Base-by-base conservation (phyloP, 1,140 invertebrate species). In the Procambarus virginalis region DNA sequence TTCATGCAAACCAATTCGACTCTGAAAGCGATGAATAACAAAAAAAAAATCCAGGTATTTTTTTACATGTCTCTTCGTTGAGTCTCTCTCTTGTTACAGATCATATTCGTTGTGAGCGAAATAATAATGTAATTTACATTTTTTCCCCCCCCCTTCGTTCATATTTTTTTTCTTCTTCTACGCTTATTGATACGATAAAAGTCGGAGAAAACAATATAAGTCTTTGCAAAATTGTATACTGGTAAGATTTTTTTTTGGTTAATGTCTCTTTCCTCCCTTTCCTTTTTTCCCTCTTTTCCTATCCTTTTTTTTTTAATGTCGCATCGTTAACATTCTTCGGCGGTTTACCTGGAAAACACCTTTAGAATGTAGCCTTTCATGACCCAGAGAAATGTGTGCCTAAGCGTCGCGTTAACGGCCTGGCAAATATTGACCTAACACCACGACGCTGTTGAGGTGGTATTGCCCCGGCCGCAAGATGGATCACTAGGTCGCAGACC, bases 261-360 rank as follows among this genome's bases (percentile, higher is more conserved):
- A 34, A 34, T 34, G 34, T 34, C 34, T 34, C 34, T 34, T 34
- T 34, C 34, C 34, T 34, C 34, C 34, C 34, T 34, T 34, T 34
- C 1, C 34, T 34, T 34, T 34, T 34, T 34, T 34, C 34, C 34
- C 34, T 34, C 34, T 34, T 34, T 34, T 34, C 34, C 34, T 34
- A 34, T 34, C 34, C 34, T 1, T 34, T 34, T 73, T 51, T 48
- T 84, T 82, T 60, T 60, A n/a, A 58, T 84, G 34, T 75, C 49
- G 22, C 60, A 55, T 10, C 68, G 14, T 10, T 73, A 22, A 75
- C 68, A 84, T 70, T 75, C 83, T 84, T 84, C n/a, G 68, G 68
- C 22, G 83, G n/a, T n/a, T 84, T 75, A 84, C 68, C 68, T 84
- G 83, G 48, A 84, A 84, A 84, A 75, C 84, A 85, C 48, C 84